A percentile compares a stretch with the other conserved stretches of the same genome.
Evolutionary conservation across 1,140 invertebrate species (phyloP).

Genomic region (Teleogryllus occipitalis): DNA sequence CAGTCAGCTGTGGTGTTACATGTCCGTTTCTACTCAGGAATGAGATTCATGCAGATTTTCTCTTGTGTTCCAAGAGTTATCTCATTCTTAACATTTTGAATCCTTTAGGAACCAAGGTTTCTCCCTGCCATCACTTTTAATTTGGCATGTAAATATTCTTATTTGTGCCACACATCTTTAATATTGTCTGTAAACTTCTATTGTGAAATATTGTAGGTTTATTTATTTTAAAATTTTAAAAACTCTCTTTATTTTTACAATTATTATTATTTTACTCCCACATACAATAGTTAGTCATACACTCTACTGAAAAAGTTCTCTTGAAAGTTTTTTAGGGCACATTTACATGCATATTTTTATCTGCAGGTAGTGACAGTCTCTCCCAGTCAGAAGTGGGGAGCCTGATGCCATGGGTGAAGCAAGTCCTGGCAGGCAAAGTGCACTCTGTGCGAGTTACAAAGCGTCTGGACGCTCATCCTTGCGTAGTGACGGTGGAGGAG

Average conservation of each 20-base stretch:
- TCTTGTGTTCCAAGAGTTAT: no score
- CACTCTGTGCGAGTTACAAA: constrained; percentile 72
- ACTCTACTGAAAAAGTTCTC: not conserved
- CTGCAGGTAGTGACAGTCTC: constrained; percentile 54
- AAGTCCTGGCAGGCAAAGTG: constrained; percentile 65
- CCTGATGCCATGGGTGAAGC: constrained; percentile 70
- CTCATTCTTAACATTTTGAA: no score
- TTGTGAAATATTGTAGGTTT: not conserved
- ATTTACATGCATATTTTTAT: not conserved
- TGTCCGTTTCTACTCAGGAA: no score
- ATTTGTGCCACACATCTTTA: not conserved
- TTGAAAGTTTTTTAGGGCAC: not conserved
- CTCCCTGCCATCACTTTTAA: no score
- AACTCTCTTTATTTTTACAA: not conserved
- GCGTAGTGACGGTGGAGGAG: constrained; percentile 87
- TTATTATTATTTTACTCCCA: not conserved
- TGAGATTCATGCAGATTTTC: no score
- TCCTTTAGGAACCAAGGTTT: no score
- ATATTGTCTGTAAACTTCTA: not conserved
- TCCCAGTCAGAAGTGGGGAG: constrained; percentile 62
- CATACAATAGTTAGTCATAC: no score
- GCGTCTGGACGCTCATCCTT: constrained; percentile 80
- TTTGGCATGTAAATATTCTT: not conserved
- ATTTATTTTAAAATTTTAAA: not conserved
- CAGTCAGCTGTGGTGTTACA: no score